These are phyloP conservation scores for Isurus oxyrinchus DNA, from an alignment of 2,113 vertebrate genomes.

Conservation along the genomic window DNA sequence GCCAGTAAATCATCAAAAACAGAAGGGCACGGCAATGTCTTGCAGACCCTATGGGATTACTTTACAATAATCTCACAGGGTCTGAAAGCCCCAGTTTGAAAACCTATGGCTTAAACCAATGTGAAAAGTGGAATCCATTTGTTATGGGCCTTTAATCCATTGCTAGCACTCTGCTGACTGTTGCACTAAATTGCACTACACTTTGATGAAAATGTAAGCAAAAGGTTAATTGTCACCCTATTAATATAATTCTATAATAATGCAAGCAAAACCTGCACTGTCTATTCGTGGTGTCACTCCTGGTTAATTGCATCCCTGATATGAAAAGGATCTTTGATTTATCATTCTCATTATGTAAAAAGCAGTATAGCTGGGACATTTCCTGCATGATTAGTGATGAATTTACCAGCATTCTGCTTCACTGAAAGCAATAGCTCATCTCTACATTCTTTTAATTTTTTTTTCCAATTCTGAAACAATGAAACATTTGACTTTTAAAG, in stretches of 20 bases:
- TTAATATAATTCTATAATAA: neutral
- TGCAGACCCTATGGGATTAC: neutral
- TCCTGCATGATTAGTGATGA: neutral
- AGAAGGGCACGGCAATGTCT: neutral
- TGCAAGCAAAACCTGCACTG: neutral
- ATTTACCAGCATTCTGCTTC: neutral
- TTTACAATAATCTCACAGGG: neutral
- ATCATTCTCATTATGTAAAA: neutral
- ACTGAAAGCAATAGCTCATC: neutral
- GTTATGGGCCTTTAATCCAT: neutral
- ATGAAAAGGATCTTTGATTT: neutral
- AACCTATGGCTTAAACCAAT: neutral
- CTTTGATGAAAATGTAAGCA: neutral
- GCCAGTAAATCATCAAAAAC: neutral
- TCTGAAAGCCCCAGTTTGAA: neutral
- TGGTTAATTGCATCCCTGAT: neutral
- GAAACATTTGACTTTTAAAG: neutral
- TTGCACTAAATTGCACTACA: neutral
- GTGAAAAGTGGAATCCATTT: neutral
- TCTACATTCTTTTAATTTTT: neutral
- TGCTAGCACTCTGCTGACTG: neutral
- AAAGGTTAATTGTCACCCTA: neutral
- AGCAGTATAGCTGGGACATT: neutral
- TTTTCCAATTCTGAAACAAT: neutral
- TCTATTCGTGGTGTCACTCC: neutral